These are phyloP conservation scores for Cotesia glomerata DNA, from an alignment of 1,140 invertebrate species.

Conservation along the genomic window DNA sequence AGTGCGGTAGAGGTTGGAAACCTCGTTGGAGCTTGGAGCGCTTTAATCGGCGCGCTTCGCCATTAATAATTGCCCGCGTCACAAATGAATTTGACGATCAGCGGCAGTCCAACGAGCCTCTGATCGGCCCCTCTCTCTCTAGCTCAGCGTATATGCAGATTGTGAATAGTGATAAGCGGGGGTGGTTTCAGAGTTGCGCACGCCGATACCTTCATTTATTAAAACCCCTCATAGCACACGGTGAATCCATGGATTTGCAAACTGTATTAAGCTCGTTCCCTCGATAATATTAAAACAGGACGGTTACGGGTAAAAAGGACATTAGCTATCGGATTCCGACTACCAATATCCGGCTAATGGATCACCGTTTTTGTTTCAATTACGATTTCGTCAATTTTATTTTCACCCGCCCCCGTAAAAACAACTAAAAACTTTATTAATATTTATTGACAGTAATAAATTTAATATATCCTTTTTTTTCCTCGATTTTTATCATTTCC, in stretches of 20 bases:
- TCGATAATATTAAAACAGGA: neutral
- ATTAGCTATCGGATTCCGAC: neutral
- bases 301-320: neutral
- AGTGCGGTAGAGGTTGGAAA: neutral
- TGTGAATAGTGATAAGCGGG: neutral
- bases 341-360: neutral
- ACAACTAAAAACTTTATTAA: too few relatives aligned
- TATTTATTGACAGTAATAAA: too few relatives aligned
- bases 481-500: too few relatives aligned
- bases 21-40: slow-evolving; percentile 12
- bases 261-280: slow-evolving; percentile 39
- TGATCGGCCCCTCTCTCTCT: slow-evolving; percentile 35
- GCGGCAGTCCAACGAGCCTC: slow-evolving; percentile 29
- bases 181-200: neutral
- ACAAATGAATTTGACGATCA: slow-evolving; percentile 57
- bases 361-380: neutral
- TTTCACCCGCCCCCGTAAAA: neutral
- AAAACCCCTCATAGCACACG: slow-evolving; percentile 37
- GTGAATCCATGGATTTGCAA: slow-evolving; percentile 42
- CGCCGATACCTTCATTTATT: slow-evolving; percentile 51
- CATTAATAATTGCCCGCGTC: slow-evolving; percentile 56
- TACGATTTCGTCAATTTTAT: neutral
- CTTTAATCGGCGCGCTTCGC: slow-evolving; percentile 28
- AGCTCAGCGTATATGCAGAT: neutral
- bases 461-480: too few relatives aligned